These are phyloP conservation scores for Eretmocerus hayati DNA, from an alignment of 2,888 invertebrate species.

Conservation along the genomic window DNA sequence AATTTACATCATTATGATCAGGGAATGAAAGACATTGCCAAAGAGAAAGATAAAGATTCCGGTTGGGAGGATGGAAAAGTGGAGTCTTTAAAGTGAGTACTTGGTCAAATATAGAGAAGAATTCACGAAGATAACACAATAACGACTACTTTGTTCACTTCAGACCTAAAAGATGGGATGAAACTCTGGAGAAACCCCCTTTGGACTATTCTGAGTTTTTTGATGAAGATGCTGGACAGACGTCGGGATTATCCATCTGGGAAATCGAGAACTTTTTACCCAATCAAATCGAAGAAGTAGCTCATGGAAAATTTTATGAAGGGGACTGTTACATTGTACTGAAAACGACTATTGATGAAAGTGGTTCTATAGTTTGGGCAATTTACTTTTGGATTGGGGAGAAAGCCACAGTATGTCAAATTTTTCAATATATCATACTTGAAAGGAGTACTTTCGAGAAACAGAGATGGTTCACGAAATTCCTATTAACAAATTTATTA, in stretches of 20 bases:
- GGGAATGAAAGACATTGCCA: constrained; percentile 81
- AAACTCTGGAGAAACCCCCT: constrained; percentile 88
- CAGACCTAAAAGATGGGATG: constrained; percentile 94
- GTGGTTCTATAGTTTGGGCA: constrained; percentile 82
- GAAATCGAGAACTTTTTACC: constrained; percentile 99
- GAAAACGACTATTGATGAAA: constrained; percentile 78
- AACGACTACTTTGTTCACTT: constrained; percentile 12
- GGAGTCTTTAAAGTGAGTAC: constrained; percentile 63
- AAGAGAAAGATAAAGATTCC: constrained; percentile 71
- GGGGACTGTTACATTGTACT: constrained; percentile 97
- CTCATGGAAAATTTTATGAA: constrained; percentile 97
- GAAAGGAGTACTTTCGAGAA: no score
- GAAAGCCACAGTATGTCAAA: constrained; percentile 71
- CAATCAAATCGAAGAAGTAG: constrained; percentile 85
- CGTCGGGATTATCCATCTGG: constrained; percentile 90
- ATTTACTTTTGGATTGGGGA: constrained; percentile 99
- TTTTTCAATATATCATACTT: no score
- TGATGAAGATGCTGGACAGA: constrained; percentile 89
- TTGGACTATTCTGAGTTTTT: constrained; percentile 97
- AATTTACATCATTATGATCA: constrained; percentile 38
- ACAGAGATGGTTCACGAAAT: no score
- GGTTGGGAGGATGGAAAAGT: constrained; percentile 61
- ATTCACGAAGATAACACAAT: neutral
- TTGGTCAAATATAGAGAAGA: neutral
- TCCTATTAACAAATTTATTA: no score